Conservation (phyloP, 2,113 vertebrate genomes). For the Sorex araneus region DNA sequence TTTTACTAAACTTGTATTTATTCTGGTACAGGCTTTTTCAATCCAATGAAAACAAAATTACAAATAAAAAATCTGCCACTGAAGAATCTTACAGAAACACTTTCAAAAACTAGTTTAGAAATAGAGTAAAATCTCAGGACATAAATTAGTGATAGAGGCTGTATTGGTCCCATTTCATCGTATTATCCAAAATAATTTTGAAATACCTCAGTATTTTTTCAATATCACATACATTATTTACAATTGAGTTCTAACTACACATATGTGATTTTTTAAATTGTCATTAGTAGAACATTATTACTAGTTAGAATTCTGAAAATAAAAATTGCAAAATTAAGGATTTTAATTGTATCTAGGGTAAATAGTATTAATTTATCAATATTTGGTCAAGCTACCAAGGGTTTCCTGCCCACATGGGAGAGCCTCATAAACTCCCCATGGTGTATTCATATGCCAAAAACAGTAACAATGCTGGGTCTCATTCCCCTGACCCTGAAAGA, state of each 20-base stretch:
- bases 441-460: no score
- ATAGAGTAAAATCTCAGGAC: no score
- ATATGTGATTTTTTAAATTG: neutral
- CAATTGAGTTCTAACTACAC: neutral
- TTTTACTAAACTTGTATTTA: constrained; percentile 29
- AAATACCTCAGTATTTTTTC: constrained; percentile 45
- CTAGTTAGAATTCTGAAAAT: neutral
- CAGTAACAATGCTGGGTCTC: no score
- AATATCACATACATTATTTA: neutral
- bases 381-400: no score
- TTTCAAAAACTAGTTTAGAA: neutral
- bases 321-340: neutral
- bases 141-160: no score
- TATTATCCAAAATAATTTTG: constrained; percentile 6
- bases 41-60: neutral
- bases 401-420: no score
- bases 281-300: neutral
- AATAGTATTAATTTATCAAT: neutral
- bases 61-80: constrained; percentile 8
- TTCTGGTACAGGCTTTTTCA: constrained; percentile 38
- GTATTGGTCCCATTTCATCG: neutral
- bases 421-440: no score
- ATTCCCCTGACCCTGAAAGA: no score
- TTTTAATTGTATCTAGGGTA: neutral
- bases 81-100: neutral